A percentile compares a stretch with the other conserved stretches of the same genome.
Conservation (phyloP, 2,888 invertebrate genomes). For the Dicycla oo region DNA sequence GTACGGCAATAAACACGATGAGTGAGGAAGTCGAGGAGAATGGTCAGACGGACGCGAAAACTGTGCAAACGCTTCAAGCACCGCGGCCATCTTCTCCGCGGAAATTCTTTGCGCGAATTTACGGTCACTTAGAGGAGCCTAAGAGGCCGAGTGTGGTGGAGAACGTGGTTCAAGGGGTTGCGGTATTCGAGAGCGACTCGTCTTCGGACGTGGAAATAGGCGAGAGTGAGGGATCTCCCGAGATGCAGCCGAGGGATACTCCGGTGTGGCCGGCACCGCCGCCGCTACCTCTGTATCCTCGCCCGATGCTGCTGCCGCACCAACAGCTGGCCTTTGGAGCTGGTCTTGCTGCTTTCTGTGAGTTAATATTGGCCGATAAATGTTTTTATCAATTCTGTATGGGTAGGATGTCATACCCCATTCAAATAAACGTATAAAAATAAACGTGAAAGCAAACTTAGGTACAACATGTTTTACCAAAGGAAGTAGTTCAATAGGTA, state of each 20-base stretch:
- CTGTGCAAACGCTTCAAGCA: slow-evolving; percentile 69
- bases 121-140: slow-evolving; percentile 93
- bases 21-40: slow-evolving; percentile 69
- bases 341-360: slow-evolving; percentile 90
- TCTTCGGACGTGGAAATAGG: slow-evolving; percentile 87
- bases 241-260: slow-evolving; percentile 63
- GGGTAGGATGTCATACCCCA: no score
- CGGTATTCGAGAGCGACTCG: slow-evolving; percentile 80
- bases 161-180: slow-evolving; percentile 47
- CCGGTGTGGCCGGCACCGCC: slow-evolving; percentile 82
- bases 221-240: slow-evolving; percentile 69
- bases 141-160: slow-evolving; percentile 69
- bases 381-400: no score
- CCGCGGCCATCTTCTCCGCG: slow-evolving; percentile 94
- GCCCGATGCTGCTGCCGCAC: slow-evolving; percentile 84
- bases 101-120: slow-evolving; percentile 95
- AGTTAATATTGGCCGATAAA: slow-evolving; percentile 72
- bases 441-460: no score
- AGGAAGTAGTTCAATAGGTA: no score
- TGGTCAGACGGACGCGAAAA: slow-evolving; percentile 66
- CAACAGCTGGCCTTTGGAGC: slow-evolving; percentile 91
- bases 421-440: no score
- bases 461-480: no score
- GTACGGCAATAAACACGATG: slow-evolving; percentile 66
- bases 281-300: slow-evolving; percentile 84